Base-by-base conservation (phyloP, 1,140 invertebrate genomes). In the Lepidostoma basale region DNA sequence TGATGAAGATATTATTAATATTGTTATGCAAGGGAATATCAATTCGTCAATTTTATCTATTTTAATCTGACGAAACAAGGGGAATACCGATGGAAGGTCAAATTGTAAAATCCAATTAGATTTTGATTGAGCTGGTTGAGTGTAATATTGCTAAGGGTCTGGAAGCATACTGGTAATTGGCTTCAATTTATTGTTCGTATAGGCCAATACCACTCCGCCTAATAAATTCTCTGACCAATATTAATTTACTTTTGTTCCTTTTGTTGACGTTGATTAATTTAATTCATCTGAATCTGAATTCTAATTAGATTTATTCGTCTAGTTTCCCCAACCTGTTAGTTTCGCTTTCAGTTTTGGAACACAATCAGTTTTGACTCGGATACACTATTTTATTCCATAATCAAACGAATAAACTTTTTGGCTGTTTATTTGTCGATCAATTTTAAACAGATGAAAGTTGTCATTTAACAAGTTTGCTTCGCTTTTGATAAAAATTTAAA, bases 251-350 rank as follows among this genome's bases (percentile, higher is more conserved):
- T 33, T 54, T 30, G 49, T 54, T 54, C 49, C 49, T 30, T 33
- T 16, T 28, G 25, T 54, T 54, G 49, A 54, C 49, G 18, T 54
- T 54, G 49, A 54, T 54, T 54, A 54, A 54, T 54, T 54, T 30
- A 54, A 30, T 54, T 18, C 25, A 20, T 9, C n/a, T 54, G 49
- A 54, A 16, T 16, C 26, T 14, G 49, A 54, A 28, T 54, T 54
- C 12, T 54, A 54, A 54, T 18, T 54, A 14, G 49, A n/a, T 54
- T 54, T 54, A 30, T 52, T 52, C 18, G 45, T 25, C 25, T 3
- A 49, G 25, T 49, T 23, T 22, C n/a, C 20, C 22, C 25, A n/a
- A 23, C 22, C 18, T 23, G 45, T 49, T 49, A 26, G 33, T 36
- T 36, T 36, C 33, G 2, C 14, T 36, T 36, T 1, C 5, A n/a